These are phyloP conservation scores for Leptocoma aspasia DNA, from an alignment of 2,113 vertebrate species.

Conservation along the genomic window DNA sequence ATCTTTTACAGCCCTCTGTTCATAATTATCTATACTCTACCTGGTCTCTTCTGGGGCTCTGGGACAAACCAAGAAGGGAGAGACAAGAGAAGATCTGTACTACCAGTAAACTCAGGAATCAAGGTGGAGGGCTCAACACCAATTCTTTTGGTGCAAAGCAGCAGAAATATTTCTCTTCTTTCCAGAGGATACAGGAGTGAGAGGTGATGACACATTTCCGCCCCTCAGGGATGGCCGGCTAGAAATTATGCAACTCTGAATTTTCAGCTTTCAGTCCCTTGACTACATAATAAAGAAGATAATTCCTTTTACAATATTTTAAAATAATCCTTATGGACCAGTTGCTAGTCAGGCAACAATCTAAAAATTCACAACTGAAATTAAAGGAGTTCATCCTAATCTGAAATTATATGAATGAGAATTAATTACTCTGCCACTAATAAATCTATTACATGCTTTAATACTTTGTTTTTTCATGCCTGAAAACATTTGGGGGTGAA, in stretches of 20 bases:
- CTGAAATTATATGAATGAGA: neutral
- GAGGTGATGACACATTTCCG: neutral
- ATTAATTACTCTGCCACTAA: neutral
- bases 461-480: neutral
- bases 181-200: neutral
- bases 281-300: neutral
- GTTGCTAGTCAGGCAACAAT: neutral
- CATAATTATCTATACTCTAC: neutral
- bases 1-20: neutral
- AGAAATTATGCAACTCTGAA: neutral
- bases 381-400: neutral
- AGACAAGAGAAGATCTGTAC: neutral
- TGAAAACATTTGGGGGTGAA: neutral
- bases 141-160: neutral
- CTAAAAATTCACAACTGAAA: neutral
- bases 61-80: neutral
- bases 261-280: neutral
- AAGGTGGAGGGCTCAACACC: neutral
- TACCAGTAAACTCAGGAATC: neutral
- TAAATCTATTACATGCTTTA: neutral
- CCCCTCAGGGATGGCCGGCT: accelerated
- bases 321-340: neutral
- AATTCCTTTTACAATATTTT: neutral
- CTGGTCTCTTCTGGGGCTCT: neutral
- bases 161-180: neutral